These are phyloP conservation scores for Hydrolagus affinis DNA, from an alignment of 2,113 vertebrate genomes.

Conservation along the genomic window DNA sequence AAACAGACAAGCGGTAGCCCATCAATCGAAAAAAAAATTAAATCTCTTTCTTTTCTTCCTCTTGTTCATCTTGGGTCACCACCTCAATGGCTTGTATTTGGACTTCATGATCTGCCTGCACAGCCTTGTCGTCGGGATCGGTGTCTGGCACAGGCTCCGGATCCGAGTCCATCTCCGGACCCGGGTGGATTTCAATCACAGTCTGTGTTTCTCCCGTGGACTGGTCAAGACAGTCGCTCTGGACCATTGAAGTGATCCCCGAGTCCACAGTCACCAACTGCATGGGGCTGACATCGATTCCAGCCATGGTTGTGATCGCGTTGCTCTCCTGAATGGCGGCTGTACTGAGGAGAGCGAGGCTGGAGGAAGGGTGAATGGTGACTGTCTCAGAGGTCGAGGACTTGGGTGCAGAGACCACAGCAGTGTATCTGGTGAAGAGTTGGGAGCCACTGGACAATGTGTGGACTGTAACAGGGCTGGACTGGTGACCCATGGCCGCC, in stretches of 20 bases:
- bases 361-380: conserved; percentile 76
- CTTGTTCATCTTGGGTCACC: conserved; percentile 24
- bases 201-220: conserved; percentile 59
- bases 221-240: conserved; percentile 60
- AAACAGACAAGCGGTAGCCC: conserved; percentile 22
- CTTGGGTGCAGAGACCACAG: conserved; percentile 60
- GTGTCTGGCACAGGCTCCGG: not conserved
- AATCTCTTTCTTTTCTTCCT: not conserved
- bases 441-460: conserved; percentile 75
- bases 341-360: conserved; percentile 75
- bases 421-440: conserved; percentile 74
- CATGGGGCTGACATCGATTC: conserved; percentile 68
- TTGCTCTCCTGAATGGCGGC: conserved; percentile 69
- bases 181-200: conserved; percentile 83
- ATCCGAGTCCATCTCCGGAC: conserved; percentile 41
- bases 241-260: conserved; percentile 59
- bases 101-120: conserved; percentile 3
- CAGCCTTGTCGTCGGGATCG: conserved; percentile 4
- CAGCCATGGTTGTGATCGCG: conserved; percentile 60
- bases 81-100: conserved; percentile 31
- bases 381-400: conserved; percentile 65
- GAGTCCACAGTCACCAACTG: conserved; percentile 80
- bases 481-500: conserved; percentile 68
- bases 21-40: conserved; percentile 3
- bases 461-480: conserved; percentile 64